Evolutionary conservation across 2,113 vertebrate species (phyloP).

Genomic region (Lepisosteus oculatus): DNA sequence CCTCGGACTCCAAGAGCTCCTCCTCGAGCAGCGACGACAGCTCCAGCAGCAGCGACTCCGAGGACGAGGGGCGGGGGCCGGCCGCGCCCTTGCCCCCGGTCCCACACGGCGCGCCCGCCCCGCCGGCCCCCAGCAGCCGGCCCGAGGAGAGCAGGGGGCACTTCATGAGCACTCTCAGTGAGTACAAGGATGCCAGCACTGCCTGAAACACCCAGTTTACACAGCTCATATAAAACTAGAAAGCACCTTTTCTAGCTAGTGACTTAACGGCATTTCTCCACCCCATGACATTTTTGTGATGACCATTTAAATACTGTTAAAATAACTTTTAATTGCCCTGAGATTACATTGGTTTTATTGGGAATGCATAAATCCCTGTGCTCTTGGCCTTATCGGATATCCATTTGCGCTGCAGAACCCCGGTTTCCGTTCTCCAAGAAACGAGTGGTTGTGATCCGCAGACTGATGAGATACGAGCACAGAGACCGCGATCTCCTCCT

Average conservation of each 20-base stretch:
- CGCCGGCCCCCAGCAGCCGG: conserved; percentile 53
- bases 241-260: no score
- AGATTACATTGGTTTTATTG: no score
- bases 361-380: no score
- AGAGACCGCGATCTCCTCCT: no score
- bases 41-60: conserved; percentile 81
- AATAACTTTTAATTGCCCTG: no score
- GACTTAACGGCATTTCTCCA: no score
- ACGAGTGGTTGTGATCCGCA: neutral
- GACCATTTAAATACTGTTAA: no score
- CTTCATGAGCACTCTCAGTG: conserved; percentile 91
- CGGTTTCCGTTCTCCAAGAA: neutral
- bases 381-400: neutral
- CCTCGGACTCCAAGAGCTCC: conserved; percentile 87
- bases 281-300: no score
- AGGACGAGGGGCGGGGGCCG: conserved; percentile 63
- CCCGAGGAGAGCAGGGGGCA: conserved; percentile 67
- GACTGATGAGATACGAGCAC: neutral
- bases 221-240: no score
- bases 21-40: conserved; percentile 86
- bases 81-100: conserved; percentile 37
- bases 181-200: conserved; percentile 51
- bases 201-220: no score
- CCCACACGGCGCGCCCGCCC: conserved; percentile 59
- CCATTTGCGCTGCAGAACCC: neutral